Base-by-base conservation (phyloP, 1,140 invertebrate genomes). In the Listronotus oregonensis region DNA sequence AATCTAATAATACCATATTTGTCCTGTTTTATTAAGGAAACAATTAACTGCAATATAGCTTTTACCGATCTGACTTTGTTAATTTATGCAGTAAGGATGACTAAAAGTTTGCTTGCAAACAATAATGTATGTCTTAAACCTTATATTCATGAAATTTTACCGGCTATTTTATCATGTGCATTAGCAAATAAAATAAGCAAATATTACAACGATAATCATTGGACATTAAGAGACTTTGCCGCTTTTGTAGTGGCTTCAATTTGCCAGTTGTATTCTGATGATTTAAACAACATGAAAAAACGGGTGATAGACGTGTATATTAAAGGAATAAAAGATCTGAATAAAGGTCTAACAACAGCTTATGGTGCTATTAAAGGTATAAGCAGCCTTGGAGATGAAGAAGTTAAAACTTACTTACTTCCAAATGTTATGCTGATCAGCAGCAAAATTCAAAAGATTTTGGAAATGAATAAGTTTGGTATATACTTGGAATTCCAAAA, bases 161-260 rank as follows among this genome's bases (percentile, higher is more conserved):
- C 72, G 6, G 64, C 66, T 0, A 42, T 70, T 17, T 17, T 72
- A 9, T 73, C 72, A 6, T 73, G 72, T 58, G 64, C 56, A 0
- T 43, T 73, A 40, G 61, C 72, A 9, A 67, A 59, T 18, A 68
- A 65, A 63, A 72, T 73, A 18, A 70, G 68, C 40, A 73, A 69
- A 58, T 71, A 73, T 57, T 67, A 66, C 37, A 67, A 66, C 18
- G 70, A 73, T 47, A 73, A 73, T 46, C 72, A 73, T 37, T 73
- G 72, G 72, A 71, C 70, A 10, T 59, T 73, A 47, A 51, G 72
- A 40, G 72, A 73, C 42, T 73, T 71, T 63, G 68, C 69, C 8
- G 62, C 68, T 17, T 66, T 57, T 51, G 54, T 73, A 14, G 54
- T 69, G 6, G 61, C 64, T 6, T 55, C 68, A 0, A 67, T 73